phyloP scores from a whole-genome alignment of 2,888 invertebrate species.

The Schizaphis graminum region DNA sequence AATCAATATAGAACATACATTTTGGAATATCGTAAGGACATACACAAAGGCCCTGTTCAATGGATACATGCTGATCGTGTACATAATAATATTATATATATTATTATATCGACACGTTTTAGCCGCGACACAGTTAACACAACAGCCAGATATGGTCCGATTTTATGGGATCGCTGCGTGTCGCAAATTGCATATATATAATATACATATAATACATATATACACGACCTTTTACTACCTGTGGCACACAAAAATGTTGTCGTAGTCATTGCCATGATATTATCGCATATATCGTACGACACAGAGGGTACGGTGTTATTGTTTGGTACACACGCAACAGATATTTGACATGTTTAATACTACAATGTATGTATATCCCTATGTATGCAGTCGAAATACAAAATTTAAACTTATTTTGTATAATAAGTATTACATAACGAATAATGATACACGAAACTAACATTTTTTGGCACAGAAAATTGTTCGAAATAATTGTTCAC shows the following conservation, averaged over 20 bases:
- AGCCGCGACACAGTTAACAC: background rate
- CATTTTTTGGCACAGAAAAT: background rate
- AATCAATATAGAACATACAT: background rate
- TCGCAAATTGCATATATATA: slow-evolving; percentile 5
- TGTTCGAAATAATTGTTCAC: background rate
- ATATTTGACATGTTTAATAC: background rate
- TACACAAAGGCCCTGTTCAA: background rate
- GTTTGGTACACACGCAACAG: background rate
- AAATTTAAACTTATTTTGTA: background rate
- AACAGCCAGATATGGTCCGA: background rate
- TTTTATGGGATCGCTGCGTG: slow-evolving; percentile 35
- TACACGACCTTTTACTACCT: slow-evolving; percentile 25
- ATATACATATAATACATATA: background rate
- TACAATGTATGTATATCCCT: background rate
- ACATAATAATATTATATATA: background rate
- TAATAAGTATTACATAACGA: background rate
- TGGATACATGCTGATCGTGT: background rate
- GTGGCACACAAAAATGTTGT: slow-evolving; percentile 23
- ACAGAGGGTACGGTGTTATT: background rate
- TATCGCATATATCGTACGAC: background rate
- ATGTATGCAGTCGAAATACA: background rate
- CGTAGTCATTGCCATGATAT: background rate
- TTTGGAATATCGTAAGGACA: background rate
- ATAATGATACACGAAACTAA: background rate
- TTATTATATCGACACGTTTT: slow-evolving; percentile 27